These are phyloP conservation scores for Apodemia mormo DNA, from an alignment of 2,888 invertebrate genomes.

Conservation along the genomic window DNA sequence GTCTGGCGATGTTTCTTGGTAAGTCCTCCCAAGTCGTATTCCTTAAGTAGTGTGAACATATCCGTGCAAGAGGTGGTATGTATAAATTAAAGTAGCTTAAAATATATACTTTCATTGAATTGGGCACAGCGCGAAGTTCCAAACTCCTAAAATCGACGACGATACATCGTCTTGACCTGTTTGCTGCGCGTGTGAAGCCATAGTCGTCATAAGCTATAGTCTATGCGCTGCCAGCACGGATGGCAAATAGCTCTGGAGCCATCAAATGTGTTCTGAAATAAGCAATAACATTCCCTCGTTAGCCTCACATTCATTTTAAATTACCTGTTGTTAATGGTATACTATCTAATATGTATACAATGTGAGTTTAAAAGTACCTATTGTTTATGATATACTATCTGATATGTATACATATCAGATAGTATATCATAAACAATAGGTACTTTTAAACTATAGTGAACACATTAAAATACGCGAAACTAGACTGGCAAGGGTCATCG, in stretches of 20 bases:
- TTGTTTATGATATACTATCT: too few relatives aligned
- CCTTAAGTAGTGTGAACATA: constrained; percentile 29
- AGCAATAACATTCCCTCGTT: constrained; percentile 3
- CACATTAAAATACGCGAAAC: not conserved
- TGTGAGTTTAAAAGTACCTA: not conserved
- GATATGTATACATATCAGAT: too few relatives aligned
- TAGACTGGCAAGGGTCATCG: not conserved
- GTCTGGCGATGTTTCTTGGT: not conserved
- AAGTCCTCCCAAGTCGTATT: not conserved
- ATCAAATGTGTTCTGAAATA: constrained; percentile 15
- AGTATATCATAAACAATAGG: too few relatives aligned
- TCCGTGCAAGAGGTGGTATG: constrained; percentile 24
- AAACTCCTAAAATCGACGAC: not conserved
- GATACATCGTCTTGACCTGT: not conserved
- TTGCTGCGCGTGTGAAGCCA: not conserved
- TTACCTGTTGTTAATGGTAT: not conserved
- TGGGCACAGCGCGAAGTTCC: constrained; percentile 18
- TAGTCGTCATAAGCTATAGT: not conserved
- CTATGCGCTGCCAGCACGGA: not conserved
- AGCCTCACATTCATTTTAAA: not conserved
- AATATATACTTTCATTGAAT: constrained; percentile 25
- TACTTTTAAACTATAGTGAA: not conserved
- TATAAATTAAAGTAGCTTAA: constrained; percentile 25
- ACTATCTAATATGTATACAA: not conserved
- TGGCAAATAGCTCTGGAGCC: constrained; percentile 9